Evolutionary conservation across 37 sponge, comb jelly and placozoan genomes (phyloP).

Genomic region (Hormiphora californensis): DNA sequence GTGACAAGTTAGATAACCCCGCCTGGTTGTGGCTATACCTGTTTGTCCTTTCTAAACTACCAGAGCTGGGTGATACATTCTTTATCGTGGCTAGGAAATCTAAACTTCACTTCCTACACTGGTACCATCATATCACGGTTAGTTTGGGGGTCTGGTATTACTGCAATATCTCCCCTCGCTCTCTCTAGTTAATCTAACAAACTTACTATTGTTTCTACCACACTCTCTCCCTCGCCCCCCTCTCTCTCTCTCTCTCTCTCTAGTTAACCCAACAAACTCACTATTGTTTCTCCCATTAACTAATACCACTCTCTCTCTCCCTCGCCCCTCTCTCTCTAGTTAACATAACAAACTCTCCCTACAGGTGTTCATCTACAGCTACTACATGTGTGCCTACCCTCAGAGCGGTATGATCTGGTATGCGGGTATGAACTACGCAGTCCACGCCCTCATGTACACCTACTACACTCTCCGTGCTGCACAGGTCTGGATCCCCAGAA

Average conservation of each 20-base stretch:
- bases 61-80: conserved; percentile 78
- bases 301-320: too few relatives aligned
- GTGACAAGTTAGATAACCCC: neutral
- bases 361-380: conserved; percentile 81
- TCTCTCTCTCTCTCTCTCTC: too few relatives aligned
- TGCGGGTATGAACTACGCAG: conserved; percentile 65
- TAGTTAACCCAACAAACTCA: too few relatives aligned
- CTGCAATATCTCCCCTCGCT: too few relatives aligned
- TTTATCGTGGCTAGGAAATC: conserved; percentile 81
- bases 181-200: too few relatives aligned
- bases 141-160: neutral
- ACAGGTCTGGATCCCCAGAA: conserved; percentile 65
- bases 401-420: conserved; percentile 64
- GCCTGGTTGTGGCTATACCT: conserved; percentile 68
- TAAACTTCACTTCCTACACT: conserved; percentile 77
- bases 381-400: conserved; percentile 68
- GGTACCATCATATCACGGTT: conserved; percentile 85
- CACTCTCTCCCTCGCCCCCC: too few relatives aligned
- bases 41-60: conserved; percentile 78
- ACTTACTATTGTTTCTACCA: too few relatives aligned
- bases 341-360: too few relatives aligned
- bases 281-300: too few relatives aligned
- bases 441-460: conserved; percentile 88
- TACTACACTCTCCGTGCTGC: conserved; percentile 85
- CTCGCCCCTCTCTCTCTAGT: too few relatives aligned